Percentiles rank a stretch among this genome's conserved stretches.
Evolutionary conservation across 2,113 vertebrate genomes (phyloP).

Genomic region (Perca fluviatilis): DNA sequence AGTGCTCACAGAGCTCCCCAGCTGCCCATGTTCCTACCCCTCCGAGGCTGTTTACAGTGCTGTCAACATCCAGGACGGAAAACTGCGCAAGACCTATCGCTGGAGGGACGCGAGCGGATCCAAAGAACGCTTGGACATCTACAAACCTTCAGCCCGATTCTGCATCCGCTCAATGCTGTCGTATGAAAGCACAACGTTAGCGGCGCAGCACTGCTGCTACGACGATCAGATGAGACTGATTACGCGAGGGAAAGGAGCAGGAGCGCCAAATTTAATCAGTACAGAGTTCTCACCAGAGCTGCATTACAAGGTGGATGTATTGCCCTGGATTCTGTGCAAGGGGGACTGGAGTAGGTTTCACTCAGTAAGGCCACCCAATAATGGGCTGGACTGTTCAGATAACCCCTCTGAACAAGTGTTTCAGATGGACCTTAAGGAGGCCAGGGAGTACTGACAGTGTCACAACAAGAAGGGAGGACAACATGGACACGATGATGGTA

Average conservation of each 20-base stretch:
- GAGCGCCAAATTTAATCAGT: constrained; percentile 62
- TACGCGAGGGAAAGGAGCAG: constrained; percentile 90
- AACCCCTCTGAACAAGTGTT: constrained; percentile 88
- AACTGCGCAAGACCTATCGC: constrained; percentile 84
- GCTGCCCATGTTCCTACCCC: constrained; percentile 90
- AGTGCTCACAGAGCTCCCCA: constrained; percentile 89
- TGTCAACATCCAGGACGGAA: constrained; percentile 85
- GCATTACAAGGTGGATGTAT: constrained; percentile 83
- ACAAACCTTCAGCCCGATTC: constrained; percentile 88
- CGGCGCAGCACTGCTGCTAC: constrained; percentile 92
- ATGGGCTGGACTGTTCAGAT: constrained; percentile 82
- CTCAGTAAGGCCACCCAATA: constrained; percentile 88
- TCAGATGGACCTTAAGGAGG: constrained; percentile 88
- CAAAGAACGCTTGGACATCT: constrained; percentile 90
- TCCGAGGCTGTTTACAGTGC: constrained; percentile 87
- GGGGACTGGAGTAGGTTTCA: constrained; percentile 94
- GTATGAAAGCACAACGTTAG: constrained; percentile 86
- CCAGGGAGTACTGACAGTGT: constrained; percentile 86
- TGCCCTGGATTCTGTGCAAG: constrained; percentile 94
- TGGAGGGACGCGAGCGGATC: constrained; percentile 91
- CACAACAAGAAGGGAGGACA: neutral
- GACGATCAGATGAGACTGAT: constrained; percentile 87
- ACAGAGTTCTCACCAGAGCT: constrained; percentile 66
- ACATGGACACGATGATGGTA: neutral
- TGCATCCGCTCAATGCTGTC: constrained; percentile 92